phyloP scores from a whole-genome alignment of 2,888 invertebrate species.

The Cheilosia urbana region DNA sequence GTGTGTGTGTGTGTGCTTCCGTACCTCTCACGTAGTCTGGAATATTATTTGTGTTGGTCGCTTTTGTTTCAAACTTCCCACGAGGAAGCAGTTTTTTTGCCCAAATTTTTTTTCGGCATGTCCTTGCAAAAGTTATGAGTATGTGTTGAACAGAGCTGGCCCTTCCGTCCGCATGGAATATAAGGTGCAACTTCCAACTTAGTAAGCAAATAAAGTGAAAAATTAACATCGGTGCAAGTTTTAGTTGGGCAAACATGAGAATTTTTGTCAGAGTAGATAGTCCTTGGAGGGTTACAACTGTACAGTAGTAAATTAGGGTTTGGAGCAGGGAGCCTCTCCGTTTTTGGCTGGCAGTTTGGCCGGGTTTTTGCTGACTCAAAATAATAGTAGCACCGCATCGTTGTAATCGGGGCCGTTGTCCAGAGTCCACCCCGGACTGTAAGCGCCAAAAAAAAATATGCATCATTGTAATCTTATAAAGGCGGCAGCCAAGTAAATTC shows the following conservation, averaged over 20 bases:
- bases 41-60: slow-evolving; percentile 3
- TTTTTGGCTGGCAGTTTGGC: slow-evolving; percentile 17
- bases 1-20: slow-evolving; percentile 8
- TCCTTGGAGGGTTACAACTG: slow-evolving; percentile 22
- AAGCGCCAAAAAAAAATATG: too few relatives aligned
- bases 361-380: slow-evolving; percentile 56
- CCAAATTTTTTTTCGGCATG: neutral
- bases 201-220: slow-evolving; percentile 72
- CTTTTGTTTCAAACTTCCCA: slow-evolving; percentile 49
- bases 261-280: slow-evolving; percentile 18
- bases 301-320: neutral
- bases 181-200: slow-evolving; percentile 62
- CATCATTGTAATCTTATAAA: slow-evolving; percentile 39
- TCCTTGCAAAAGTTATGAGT: slow-evolving; percentile 23
- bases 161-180: slow-evolving; percentile 29
- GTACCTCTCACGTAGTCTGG: slow-evolving; percentile 13
- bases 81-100: slow-evolving; percentile 14
- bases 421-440: too few relatives aligned
- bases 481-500: slow-evolving; percentile 63
- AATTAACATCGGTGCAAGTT: slow-evolving; percentile 63
- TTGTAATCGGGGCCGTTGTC: slow-evolving; percentile 11
- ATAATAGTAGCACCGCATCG: slow-evolving; percentile 26
- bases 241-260: slow-evolving; percentile 38
- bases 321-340: neutral
- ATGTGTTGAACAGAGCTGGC: slow-evolving; percentile 6